These are phyloP conservation scores for Pachycephala philippinensis DNA, from an alignment of 2,113 vertebrate genomes.

Conservation along the genomic window DNA sequence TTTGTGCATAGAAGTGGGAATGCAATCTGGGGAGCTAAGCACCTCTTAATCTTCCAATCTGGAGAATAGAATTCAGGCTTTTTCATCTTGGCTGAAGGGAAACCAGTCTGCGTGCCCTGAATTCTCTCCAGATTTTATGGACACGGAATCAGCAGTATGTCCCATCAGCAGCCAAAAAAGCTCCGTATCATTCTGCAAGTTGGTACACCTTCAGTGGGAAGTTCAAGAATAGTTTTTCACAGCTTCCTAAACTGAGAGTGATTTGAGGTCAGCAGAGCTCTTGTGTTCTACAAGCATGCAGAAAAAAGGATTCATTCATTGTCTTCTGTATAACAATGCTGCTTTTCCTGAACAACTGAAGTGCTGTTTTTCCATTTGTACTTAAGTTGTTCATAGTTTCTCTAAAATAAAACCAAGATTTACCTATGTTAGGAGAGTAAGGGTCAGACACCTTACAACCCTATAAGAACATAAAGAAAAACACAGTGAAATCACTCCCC, in stretches of 20 bases:
- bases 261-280: background rate
- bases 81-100: slow-evolving; percentile 14
- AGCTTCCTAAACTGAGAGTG: background rate
- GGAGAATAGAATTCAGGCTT: background rate
- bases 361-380: background rate
- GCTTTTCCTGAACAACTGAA: background rate
- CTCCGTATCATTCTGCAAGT: background rate
- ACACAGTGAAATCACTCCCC: background rate
- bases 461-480: background rate
- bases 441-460: background rate
- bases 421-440: background rate
- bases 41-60: slow-evolving; percentile 43
- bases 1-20: background rate
- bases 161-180: background rate
- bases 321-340: background rate
- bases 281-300: rapidly evolving
- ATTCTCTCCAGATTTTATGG: slow-evolving; percentile 9
- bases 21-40: slow-evolving; percentile 28
- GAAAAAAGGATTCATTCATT: background rate
- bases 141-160: background rate
- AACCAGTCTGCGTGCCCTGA: background rate
- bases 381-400: background rate
- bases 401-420: background rate
- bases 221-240: background rate
- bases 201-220: background rate